Percentiles rank a stretch among this genome's conserved stretches.
Evolutionary conservation across 2,888 invertebrate genomes (phyloP).

Genomic region (Chelonus formosanus): DNA sequence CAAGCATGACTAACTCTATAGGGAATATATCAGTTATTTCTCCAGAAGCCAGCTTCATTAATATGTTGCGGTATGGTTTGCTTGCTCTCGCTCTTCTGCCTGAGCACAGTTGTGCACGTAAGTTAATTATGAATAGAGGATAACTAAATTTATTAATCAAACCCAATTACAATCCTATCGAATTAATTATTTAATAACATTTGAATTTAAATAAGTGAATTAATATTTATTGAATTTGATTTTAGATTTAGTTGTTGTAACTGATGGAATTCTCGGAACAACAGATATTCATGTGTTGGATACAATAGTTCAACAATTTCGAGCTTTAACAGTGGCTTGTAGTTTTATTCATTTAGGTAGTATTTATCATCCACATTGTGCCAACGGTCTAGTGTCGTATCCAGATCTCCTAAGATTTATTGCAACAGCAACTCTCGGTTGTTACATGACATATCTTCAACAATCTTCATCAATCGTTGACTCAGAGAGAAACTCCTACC

Average conservation of each 20-base stretch:
- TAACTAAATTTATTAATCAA: not conserved
- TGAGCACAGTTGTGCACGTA: conserved; percentile 78
- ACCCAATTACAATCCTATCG: not conserved
- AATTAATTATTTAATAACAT: conserved; percentile 16
- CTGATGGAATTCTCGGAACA: conserved; percentile 78
- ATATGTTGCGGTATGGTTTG: conserved; percentile 80
- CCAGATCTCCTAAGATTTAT: conserved; percentile 79
- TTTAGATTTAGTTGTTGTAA: conserved; percentile 76
- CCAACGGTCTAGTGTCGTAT: conserved; percentile 77
- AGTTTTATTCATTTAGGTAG: conserved; percentile 79
- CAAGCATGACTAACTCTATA: conserved; percentile 60
- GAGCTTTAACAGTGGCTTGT: conserved; percentile 77
- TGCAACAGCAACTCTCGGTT: conserved; percentile 78
- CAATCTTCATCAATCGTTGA: conserved; percentile 49
- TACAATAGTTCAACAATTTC: conserved; percentile 75
- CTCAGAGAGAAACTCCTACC: conserved; percentile 69
- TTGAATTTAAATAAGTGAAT: conserved; percentile 5
- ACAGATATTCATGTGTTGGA: conserved; percentile 79
- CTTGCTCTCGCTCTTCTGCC: conserved; percentile 78
- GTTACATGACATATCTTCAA: conserved; percentile 71
- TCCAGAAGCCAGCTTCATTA: conserved; percentile 77
- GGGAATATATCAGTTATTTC: conserved; percentile 70
- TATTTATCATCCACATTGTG: conserved; percentile 73
- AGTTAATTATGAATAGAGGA: conserved; percentile 46
- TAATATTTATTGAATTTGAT: conserved; percentile 41